Evolutionary conservation across 2,888 invertebrate genomes (phyloP), one percentile per base, ranked within the genome.

Genomic region (Clunio marinus): DNA sequence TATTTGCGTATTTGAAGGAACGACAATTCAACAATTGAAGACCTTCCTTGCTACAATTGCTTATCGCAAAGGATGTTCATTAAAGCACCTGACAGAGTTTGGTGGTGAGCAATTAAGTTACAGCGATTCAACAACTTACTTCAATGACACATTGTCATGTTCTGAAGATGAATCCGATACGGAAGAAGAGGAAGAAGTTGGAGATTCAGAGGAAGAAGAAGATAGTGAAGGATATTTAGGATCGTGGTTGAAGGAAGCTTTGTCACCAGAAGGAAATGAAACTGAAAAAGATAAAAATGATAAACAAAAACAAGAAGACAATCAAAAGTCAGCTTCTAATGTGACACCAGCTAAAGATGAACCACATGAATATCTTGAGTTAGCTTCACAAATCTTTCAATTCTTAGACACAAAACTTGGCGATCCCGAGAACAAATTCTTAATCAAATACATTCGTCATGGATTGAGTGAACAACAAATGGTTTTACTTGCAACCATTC

Each of bases 51-150:
- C 94, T 22, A 91, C 93, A 3, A 91, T 94, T 37, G 89, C 92
- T 72, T 95, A 95, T 79, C 86, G 93, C 74, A 96, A 95, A 81
- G 93, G 93, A 0, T 92, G 91, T 71, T 88, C 89, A 69, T 78
- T 93, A 73, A 89, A 91, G 79, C 82, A 84, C 74, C 82, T 81
- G 69, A 89, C 91, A 70, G 86, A 90, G 45, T 35, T 58, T 17
- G 90, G 90, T 76, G 93, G 89, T 55, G 94, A 94, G 76, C 90
- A 90, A 59, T 85, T 88, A 70, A 89, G 88, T 76, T 88, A 88
- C 71, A 94, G 94, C 2, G 96, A 95, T 80, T 94, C 94, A 8
- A 94, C 94, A 59, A 95, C 94, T n/a, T 96, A 93, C 80, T 95
- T 94, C 78, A 95, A 95, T 79, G 95, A 96, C 79, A 90, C 95